Evolutionary conservation across 2,113 vertebrate species (phyloP).

Genomic region (Notarius quadriscutis): DNA sequence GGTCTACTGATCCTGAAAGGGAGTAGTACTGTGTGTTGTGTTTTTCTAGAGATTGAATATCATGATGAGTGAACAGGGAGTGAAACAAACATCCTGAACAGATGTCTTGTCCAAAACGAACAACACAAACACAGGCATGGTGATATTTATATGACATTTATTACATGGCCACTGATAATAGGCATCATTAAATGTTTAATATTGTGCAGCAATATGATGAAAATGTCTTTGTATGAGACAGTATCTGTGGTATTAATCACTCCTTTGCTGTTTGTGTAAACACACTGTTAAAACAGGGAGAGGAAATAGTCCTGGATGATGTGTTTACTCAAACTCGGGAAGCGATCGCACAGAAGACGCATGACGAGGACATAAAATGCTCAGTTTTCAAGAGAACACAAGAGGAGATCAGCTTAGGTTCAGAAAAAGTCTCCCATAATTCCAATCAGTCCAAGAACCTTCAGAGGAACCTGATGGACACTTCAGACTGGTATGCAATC

Average conservation of each 20-base stretch:
- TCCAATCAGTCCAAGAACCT: not conserved
- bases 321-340: slow-evolving; percentile 61
- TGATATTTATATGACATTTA: slow-evolving; percentile 23
- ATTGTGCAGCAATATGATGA: not conserved
- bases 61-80: not conserved
- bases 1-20: not conserved
- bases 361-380: not conserved
- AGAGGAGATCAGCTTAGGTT: not conserved
- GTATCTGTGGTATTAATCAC: slow-evolving; percentile 43
- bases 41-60: not conserved
- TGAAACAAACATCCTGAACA: slow-evolving; percentile 32
- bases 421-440: too few relatives aligned
- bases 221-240: slow-evolving; percentile 22
- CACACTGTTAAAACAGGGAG: slow-evolving; percentile 56
- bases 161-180: slow-evolving; percentile 3
- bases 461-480: not conserved
- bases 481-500: too few relatives aligned
- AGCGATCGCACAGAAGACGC: slow-evolving; percentile 25
- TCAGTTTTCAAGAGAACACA: slow-evolving; percentile 7
- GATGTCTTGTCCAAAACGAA: slow-evolving; percentile 5
- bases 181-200: slow-evolving; percentile 30
- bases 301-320: slow-evolving; percentile 61
- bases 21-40: not conserved
- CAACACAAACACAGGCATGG: not conserved
- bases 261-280: slow-evolving; percentile 57